Base-by-base conservation (phyloP, 2,888 invertebrate genomes). In the Drosophila fungiperda region DNA sequence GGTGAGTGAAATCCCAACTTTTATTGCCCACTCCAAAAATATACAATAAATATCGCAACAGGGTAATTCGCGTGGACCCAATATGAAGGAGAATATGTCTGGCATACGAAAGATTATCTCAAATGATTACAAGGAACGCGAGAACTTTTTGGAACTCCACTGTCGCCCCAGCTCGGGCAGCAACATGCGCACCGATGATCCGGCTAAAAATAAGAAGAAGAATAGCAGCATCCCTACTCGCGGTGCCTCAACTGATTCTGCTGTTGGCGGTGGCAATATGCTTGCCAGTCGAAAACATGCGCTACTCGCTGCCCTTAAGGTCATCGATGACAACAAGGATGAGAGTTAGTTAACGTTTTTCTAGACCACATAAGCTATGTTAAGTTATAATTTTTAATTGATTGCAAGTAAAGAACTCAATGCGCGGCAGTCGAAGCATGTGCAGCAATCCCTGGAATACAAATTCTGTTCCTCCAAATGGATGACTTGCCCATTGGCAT, bases 291-390 rank as follows among this genome's bases (percentile, higher is more conserved):
- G 92, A 49, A 95, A 95, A 86, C 94, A 93, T 57, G 95, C 95
- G 83, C 90, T 96, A 49, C 92, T 96, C 60, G 95, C 95, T 17
- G 94, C 95, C 3, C 93, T 96, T 69, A 95, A 95, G 83, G 95
- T 95, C 29, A 95, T 96, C 73, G 95, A 95, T 86, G 90, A 90
- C 55, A 89, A 87, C 61, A 89, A 90, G 67, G 87, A 86, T 36
- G 86, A 92, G 67, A 91, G 92, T 68, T 92, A 85, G 72, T 63
- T 61, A 33, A 42, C 36, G 29, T 32, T 57, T 38, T 54, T 64
- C 65, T 70, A 80, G 76, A 60, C 52, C 58, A 48, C 12, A 26
- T 69, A 80, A 82, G 73, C 73, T 63, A 68, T 73, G 90, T 87
- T 89, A 83, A 73, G 79, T 87, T 87, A 73, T 76, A 78, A 77